Percentiles rank a stretch among this genome's conserved stretches.
These are phyloP conservation scores for Pteronura brasiliensis DNA, from an alignment of 2,113 vertebrate genomes.

Conservation along the genomic window DNA sequence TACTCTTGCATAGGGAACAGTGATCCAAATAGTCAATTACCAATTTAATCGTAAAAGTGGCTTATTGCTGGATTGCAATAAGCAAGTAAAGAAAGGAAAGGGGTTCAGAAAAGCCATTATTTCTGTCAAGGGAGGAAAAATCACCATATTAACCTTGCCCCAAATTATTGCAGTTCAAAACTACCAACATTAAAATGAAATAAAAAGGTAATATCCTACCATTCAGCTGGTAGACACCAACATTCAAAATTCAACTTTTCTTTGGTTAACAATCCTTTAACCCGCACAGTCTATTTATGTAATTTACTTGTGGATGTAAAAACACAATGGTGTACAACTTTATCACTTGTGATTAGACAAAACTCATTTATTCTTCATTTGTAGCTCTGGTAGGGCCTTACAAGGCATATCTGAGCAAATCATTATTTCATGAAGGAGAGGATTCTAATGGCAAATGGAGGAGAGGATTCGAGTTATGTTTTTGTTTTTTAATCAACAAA, in stretches of 20 bases:
- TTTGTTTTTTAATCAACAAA: not conserved
- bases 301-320: not conserved
- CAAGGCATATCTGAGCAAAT: not conserved
- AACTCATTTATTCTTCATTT: not conserved
- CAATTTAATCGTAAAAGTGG: not conserved
- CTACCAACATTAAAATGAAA: not conserved
- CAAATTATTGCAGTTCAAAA: not conserved
- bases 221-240: not conserved
- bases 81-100: not conserved
- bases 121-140: not conserved
- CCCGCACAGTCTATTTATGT: not conserved
- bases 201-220: not conserved
- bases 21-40: not conserved
- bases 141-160: not conserved
- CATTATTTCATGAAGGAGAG: not conserved
- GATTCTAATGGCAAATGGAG: not conserved
- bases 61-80: not conserved
- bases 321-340: not conserved
- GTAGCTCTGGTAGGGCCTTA: not conserved
- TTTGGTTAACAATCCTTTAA: not conserved
- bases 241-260: not conserved
- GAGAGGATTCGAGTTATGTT: not conserved
- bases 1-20: not conserved
- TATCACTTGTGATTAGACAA: not conserved
- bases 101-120: not conserved